These are phyloP conservation scores for Typhlichthys subterraneus DNA, from an alignment of 2,797 vertebrate genomes.

Conservation along the genomic window DNA sequence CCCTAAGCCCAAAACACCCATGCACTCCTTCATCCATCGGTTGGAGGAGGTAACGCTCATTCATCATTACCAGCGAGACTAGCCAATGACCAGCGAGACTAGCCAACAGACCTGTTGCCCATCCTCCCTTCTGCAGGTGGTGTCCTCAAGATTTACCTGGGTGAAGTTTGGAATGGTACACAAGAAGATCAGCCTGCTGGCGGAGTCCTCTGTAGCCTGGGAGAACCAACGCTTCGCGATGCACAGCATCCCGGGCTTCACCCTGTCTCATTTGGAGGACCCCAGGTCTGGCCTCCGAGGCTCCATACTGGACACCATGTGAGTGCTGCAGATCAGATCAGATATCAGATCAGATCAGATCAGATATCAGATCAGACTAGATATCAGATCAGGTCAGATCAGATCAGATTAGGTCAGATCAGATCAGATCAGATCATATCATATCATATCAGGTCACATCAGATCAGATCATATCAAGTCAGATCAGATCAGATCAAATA, in stretches of 20 bases:
- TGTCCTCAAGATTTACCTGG: constrained; percentile 76
- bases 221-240: constrained; percentile 82
- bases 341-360: too few relatives aligned
- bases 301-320: constrained; percentile 80
- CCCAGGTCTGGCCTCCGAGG: constrained; percentile 72
- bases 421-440: too few relatives aligned
- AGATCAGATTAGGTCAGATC: too few relatives aligned
- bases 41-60: constrained; percentile 72
- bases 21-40: constrained; percentile 71
- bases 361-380: too few relatives aligned
- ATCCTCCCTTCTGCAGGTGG: constrained; percentile 60
- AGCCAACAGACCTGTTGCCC: neutral
- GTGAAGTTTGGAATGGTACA: constrained; percentile 76
- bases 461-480: too few relatives aligned
- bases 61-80: neutral
- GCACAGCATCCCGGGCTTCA: constrained; percentile 78
- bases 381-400: too few relatives aligned
- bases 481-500: neutral
- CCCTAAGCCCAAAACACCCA: constrained; percentile 68
- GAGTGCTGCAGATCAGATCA: constrained; percentile 2
- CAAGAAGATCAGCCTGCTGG: constrained; percentile 84
- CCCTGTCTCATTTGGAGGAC: constrained; percentile 79
- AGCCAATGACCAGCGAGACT: too few relatives aligned
- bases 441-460: too few relatives aligned
- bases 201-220: constrained; percentile 78